These are phyloP conservation scores for Cryptus armator DNA, from an alignment of 2,888 invertebrate genomes.

Conservation along the genomic window DNA sequence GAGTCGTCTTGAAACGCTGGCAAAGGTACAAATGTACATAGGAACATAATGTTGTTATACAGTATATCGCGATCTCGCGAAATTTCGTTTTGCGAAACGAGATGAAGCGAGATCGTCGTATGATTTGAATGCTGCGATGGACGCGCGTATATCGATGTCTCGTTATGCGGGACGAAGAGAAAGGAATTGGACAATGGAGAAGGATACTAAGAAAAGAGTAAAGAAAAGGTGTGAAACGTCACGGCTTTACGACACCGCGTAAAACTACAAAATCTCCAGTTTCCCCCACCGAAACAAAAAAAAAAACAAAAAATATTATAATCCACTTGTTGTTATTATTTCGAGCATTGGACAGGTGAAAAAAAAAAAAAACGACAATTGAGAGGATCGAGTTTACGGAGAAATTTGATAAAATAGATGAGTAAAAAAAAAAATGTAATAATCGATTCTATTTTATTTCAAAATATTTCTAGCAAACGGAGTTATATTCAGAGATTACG, in stretches of 20 bases:
- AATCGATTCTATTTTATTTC: conserved; percentile 11
- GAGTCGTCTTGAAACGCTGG: conserved; percentile 82
- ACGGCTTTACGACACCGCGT: conserved; percentile 41
- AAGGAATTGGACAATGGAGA: conserved; percentile 14
- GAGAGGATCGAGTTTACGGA: conserved; percentile 13
- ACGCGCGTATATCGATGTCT: conserved; percentile 62
- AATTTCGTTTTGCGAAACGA: conserved; percentile 41
- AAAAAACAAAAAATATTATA: conserved; percentile 28
- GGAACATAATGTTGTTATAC: conserved; percentile 82
- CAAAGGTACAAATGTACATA: conserved; percentile 85
- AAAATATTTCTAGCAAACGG: conserved; percentile 7
- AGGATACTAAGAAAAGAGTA: conserved; percentile 33
- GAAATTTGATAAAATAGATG: conserved; percentile 7
- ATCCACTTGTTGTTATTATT: conserved; percentile 55
- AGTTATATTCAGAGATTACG: conserved; percentile 16
- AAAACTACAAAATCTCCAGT: conserved; percentile 49
- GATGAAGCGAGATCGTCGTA: conserved; percentile 48
- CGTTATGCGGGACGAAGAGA: conserved; percentile 33
- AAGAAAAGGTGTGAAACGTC: conserved; percentile 53
- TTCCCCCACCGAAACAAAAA: conserved; percentile 27
- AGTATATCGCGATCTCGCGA: conserved; percentile 75
- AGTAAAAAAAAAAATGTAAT: background rate
- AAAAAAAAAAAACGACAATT: conserved; percentile 32
- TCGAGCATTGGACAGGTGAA: conserved; percentile 3
- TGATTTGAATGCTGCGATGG: conserved; percentile 55